Base-by-base conservation (phyloP, 2,797 vertebrate species). In the Protosalanx chinensis region DNA sequence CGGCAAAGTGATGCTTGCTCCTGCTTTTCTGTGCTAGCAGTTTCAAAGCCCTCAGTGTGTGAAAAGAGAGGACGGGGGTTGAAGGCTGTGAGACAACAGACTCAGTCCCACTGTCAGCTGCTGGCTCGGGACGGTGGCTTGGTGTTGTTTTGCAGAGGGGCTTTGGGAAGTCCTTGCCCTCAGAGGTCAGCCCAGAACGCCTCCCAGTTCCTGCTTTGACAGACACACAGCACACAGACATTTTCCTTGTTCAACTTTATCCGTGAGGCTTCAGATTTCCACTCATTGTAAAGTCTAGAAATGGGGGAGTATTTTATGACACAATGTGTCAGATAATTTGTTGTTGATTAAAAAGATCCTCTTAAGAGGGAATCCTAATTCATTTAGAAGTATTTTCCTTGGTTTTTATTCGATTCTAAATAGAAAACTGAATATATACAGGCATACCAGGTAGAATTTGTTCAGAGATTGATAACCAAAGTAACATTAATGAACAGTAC, bases 171-270 rank as follows among this genome's bases (percentile, higher is more conserved):
- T 91, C 87, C 90, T 90, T 92, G 89, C 85, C 88, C 89, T 90
- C 75, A 41, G 84, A 92, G 91, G 91, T 92, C 90, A 93, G 72
- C 72, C 67, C 71, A 77, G 78, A 88, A 84, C 90, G 81, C 91
- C 91, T 92, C 91, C 90, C 85, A 87, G 89, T 93, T 93, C 91
- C 93, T 93, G 93, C 91, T 91, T 89, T 91, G 89, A 91, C 89
- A 91, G 91, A 92, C 90, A 91, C 82, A 85, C 77, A 79, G 81
- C 85, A 80, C 76, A 89, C 81, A 90, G 86, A 82, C 84, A 51
- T 91, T 91, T 89, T 89, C 84, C 87, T 88, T 90, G 85, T 89
- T 92, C 82, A 74, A 83, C 80, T 88, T 86, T 72, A 82, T 90
- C 82, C 84, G 73, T 67, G 75, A 72, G 53, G 30, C 72, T 74